A percentile compares a stretch with the other conserved stretches of the same genome.
Evolutionary conservation across 1,140 invertebrate species (phyloP).

Genomic region (Bombus confusus): DNA sequence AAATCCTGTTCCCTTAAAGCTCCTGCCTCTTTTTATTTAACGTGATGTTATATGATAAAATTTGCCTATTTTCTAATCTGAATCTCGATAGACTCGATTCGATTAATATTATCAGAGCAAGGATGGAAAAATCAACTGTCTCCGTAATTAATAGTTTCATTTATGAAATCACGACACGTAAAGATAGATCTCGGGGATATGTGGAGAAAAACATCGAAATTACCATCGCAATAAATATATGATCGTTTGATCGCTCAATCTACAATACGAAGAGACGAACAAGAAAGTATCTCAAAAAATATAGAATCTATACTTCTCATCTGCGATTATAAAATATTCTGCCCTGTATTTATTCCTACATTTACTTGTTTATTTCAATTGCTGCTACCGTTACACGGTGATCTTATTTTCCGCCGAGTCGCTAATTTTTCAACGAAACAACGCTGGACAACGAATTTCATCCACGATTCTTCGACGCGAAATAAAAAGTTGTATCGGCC

Average conservation of each 20-base stretch:
- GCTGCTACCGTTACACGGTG: not conserved
- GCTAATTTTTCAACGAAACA: not conserved
- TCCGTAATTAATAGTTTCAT: not conserved
- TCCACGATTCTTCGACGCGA: no score
- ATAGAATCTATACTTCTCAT: not conserved
- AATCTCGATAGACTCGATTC: no score
- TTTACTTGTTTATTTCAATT: not conserved
- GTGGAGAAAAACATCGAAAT: not conserved
- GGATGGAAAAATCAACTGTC: no score
- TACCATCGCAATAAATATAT: not conserved
- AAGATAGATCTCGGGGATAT: not conserved
- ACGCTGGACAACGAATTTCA: no score
- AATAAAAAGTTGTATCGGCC: no score
- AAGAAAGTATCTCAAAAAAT: not conserved
- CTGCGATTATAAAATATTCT: not conserved
- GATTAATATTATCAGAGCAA: no score
- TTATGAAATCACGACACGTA: not conserved
- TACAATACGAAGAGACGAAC: no score
- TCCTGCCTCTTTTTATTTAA: no score
- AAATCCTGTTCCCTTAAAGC: no score
- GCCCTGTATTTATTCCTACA: not conserved
- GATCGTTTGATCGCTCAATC: not conserved
- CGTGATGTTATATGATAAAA: no score
- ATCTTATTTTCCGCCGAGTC: not conserved
- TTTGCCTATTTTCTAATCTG: no score